Conservation (phyloP, 2,888 invertebrate species). For the Platerodrilus igneus region DNA sequence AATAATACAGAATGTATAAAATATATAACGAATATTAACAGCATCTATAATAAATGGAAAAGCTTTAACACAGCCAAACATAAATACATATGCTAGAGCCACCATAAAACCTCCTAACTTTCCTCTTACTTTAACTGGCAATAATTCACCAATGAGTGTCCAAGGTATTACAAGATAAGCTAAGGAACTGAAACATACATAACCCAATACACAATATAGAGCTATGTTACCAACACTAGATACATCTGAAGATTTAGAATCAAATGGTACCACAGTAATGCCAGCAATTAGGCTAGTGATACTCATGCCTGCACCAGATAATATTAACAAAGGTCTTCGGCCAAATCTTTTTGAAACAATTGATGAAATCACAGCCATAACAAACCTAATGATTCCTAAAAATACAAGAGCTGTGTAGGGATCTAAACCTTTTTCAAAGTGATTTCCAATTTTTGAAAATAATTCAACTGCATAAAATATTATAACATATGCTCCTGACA, state of each 20-base stretch:
- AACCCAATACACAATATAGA: conserved; percentile 49
- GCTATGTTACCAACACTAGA: conserved; percentile 44
- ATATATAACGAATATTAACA: conserved; percentile 47
- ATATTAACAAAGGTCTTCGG: conserved; percentile 49
- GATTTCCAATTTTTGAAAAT: conserved; percentile 49
- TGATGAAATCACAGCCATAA: conserved; percentile 51
- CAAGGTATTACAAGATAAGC: conserved; percentile 57
- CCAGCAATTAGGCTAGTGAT: conserved; percentile 47
- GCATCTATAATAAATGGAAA: conserved; percentile 49
- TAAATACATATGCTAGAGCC: conserved; percentile 52
- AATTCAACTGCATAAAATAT: conserved; percentile 57
- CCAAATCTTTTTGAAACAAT: conserved; percentile 50
- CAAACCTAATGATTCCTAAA: conserved; percentile 51
- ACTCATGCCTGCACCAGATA: conserved; percentile 53
- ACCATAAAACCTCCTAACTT: conserved; percentile 52
- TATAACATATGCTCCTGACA: conserved; percentile 55
- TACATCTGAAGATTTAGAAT: conserved; percentile 32
- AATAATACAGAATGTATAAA: conserved; percentile 48
- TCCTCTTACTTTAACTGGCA: conserved; percentile 53
- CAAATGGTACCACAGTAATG: conserved; percentile 26
- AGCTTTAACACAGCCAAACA: conserved; percentile 53
- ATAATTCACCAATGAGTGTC: conserved; percentile 54
- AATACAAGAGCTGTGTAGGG: conserved; percentile 50
- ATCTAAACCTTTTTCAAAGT: conserved; percentile 46
- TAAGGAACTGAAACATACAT: conserved; percentile 52